Base-by-base conservation (phyloP, 2,888 invertebrate species). In the Dichetophora obliterata region DNA sequence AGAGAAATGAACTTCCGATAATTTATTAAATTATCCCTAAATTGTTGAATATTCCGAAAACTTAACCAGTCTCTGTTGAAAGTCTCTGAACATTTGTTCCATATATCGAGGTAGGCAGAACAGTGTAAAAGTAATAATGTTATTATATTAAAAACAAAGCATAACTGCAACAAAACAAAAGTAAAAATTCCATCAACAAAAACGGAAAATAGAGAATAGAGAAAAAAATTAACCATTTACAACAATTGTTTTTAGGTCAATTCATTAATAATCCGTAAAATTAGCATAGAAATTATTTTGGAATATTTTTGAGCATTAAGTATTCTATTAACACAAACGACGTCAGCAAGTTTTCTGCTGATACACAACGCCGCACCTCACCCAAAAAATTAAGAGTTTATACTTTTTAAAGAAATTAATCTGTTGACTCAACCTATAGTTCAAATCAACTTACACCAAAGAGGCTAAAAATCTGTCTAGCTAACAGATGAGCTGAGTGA, bases 221-320 rank as follows among this genome's bases (percentile, higher is more conserved):
- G 63, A 31, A 63, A 75, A 74, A 71, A 52, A 11, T 43, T 43
- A 43, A 43, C 43, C 11, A 43, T 43, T 43, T 43, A 43, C 43
- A 43, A 66, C 63, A 84, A 78, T 79, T 87, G 88, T 83, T 87
- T 87, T 87, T 86, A 82, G 88, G 86, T 87, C 85, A 85, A 82
- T 81, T 82, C 85, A 85, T 86, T 87, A 86, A 86, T 87, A 87
- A 86, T 86, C 87, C 83, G 83, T 82, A 81, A 84, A 82, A 82
- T 82, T 81, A 82, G 80, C 82, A 82, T 82, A 81, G 75, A 78
- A 81, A 81, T 80, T 76, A 71, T 81, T 77, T 71, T 59, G 59
- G 71, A 57, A 71, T 71, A 71, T 59, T 52, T 27, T 63, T 63
- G 11, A 9, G 63, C n/a, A 31, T 63, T 63, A n/a, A 54, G 19